Evolutionary conservation across 2,113 vertebrate genomes (phyloP), one percentile per base, ranked within the genome.

Genomic region (Spea bombifrons): DNA sequence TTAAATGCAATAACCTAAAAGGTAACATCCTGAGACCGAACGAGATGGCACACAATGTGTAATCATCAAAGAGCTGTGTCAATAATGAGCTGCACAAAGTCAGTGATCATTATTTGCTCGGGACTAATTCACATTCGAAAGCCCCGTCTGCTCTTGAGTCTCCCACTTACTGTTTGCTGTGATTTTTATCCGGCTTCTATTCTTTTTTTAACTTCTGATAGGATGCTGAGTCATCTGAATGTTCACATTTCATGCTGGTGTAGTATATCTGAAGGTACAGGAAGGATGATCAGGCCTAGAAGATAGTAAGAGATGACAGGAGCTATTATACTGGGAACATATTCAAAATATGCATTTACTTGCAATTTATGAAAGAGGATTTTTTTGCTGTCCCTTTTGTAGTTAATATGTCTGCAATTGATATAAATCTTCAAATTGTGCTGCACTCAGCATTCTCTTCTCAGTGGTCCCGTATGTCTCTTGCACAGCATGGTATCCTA

Each of bases 321-420:
- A 74, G 53, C 71, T 68, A 74, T 80, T 73, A 61, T 73, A 73
- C 77, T 80, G 77, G 71, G 71, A 80, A 80, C 71, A 80, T 67
- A 80, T 66, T 74, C 71, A 80, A 74, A 74, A 80, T 80, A 74
- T 80, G 78, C 78, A 80, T 80, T 80, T 74, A 80, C 78, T 68
- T 61, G 64, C 78, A 80, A 80, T 80, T 80, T 80, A 67, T 74
- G 65, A 63, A 74, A 48, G 43, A 52, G 50, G n/a, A 61, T 67
- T 74, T 50, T 73, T 59, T 61, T 73, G n/a, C 13, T 15, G 16
- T 44, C 61, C n/a, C 66, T 80, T 80, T 65, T 80, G 63, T 80
- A 16, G 52, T 73, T 67, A 73, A 80, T 73, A 80, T 48, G 74
- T 80, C 78, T 61, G 71, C 78, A 80, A 74, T 47, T 80, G 78